Base-by-base conservation (phyloP, 2,888 invertebrate species). In the Lathronympha strigana region DNA sequence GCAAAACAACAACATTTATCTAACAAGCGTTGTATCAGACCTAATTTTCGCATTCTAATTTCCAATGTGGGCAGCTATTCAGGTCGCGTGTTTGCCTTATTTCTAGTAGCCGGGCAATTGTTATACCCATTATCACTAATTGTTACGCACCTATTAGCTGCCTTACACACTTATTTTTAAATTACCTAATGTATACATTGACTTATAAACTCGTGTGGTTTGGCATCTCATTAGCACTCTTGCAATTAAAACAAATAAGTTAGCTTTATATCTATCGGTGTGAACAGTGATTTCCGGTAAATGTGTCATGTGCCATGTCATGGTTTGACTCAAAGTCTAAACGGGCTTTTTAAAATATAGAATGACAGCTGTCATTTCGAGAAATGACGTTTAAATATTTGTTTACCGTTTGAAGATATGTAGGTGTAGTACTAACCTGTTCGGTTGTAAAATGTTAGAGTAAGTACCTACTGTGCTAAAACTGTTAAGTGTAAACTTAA, bases 31-130 rank as follows among this genome's bases (percentile, higher is more conserved):
- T 43, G 43, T 43, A 17, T n/a, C 25, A 36, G 33, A 45, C 28
- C 45, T 36, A 60, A 53, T 53, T 53, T 64, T 60, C 43, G 53
- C 51, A 60, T 60, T 64, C 36, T 43, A 53, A 60, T 64, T 60
- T 45, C 51, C 43, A 53, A 58, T 60, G 58, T 47, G 43, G 64
- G 60, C 53, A 43, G 25, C 43, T 60, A 64, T 60, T 60, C 28
- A 53, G 64, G 58, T n/a, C 53, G 40, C 31, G 28, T 38, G 25
- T 19, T 23, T 63, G 51, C 51, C 40, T 40, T 40, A 55, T 49
- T 38, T 55, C 38, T 47, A 58, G n/a, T 49, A 49, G 21, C 47
- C 19, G 58, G 21, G 40, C 43, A 64, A 49, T 51, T 62, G 54
- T 43, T 64, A 51, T 51, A 19, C 33, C 36, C 28, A 51, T 38